Base-by-base conservation (phyloP, 2,113 vertebrate species). In the Maccullochella peelii region DNA sequence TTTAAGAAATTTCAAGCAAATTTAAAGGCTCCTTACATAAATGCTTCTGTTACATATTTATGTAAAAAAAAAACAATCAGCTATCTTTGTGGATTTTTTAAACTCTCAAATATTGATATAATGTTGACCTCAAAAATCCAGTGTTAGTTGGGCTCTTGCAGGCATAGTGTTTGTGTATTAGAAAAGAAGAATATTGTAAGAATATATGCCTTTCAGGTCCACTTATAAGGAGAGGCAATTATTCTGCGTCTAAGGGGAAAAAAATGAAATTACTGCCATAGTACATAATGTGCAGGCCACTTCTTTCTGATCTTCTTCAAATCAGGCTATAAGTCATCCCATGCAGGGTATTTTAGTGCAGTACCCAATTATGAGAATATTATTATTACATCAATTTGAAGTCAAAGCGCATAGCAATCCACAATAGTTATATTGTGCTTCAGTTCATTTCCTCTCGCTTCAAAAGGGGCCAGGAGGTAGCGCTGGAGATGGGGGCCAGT, bases 271-370 rank as follows among this genome's bases (percentile, higher is more conserved):
- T 76, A 73, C 44, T 42, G 61, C 38, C 16, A 59, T 21, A 75
- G 76, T 36, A 27, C 73, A 83, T 69, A 77, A 74, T 73, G 54
- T 72, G 68, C 59, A 55, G 61, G 40, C 21, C 57, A 65, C 57
- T 72, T 79, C 30, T 73, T 62, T 72, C 49, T 10, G 78, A 89
- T 86, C 67, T 25, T 76, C 58, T 63, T 69, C 18, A 71, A 83
- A 79, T 74, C 52, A 72, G 3, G 20, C 47, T 57, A 49, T 74
- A 85, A 63, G 47, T 80, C 75, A 69, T 79, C 83, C 68, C 69
- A 77, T 58, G 36, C 20, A 66, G 52, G 66, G 73, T 57, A 76
- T 71, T 79, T 83, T 61, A 80, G 65, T 44, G 61, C 59, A 58
- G 77, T 33, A 44, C 12, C 55, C 36, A 73, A 54, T 66, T 57